A percentile compares a stretch with the other conserved stretches of the same genome.
Conservation (phyloP, 2,888 invertebrate genomes). For the Sarcophaga variegata region DNA sequence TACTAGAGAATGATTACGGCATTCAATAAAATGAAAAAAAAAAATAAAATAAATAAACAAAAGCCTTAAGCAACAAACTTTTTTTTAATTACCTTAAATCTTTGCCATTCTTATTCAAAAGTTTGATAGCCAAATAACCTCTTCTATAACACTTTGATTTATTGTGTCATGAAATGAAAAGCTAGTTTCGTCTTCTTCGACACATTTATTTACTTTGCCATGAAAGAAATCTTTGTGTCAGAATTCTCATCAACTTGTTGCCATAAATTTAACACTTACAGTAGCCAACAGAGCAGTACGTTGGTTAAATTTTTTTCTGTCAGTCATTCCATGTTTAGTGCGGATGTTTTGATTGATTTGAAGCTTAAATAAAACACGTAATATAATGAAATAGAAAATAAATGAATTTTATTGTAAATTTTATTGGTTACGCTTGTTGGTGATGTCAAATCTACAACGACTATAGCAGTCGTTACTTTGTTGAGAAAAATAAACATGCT, state of each 20-base stretch:
- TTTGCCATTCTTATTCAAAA: neutral
- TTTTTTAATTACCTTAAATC: neutral
- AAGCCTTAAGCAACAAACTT: slow-evolving; percentile 50
- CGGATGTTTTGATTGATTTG: neutral
- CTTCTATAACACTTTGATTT: neutral
- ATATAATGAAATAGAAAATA: slow-evolving; percentile 6
- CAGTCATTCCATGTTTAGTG: slow-evolving; percentile 16
- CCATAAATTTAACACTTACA: slow-evolving; percentile 20
- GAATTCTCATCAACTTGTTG: slow-evolving; percentile 1
- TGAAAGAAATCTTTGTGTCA: neutral
- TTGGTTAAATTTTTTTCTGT: neutral
- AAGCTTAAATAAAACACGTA: slow-evolving; percentile 18
- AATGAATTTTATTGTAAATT: slow-evolving; percentile 18
- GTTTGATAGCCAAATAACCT: neutral
- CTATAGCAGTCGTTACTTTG: no score
- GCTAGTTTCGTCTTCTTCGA: no score
- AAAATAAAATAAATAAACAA: slow-evolving; percentile 12
- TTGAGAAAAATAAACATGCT: no score
- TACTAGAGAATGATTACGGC: neutral
- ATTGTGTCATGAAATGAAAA: neutral
- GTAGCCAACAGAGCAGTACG: neutral
- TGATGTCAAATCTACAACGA: neutral
- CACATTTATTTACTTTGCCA: neutral
- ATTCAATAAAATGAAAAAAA: neutral
- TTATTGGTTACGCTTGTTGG: slow-evolving; percentile 33